phyloP scores from a whole-genome alignment of 2,888 invertebrate species.

The Ormyrus pomaceus region DNA sequence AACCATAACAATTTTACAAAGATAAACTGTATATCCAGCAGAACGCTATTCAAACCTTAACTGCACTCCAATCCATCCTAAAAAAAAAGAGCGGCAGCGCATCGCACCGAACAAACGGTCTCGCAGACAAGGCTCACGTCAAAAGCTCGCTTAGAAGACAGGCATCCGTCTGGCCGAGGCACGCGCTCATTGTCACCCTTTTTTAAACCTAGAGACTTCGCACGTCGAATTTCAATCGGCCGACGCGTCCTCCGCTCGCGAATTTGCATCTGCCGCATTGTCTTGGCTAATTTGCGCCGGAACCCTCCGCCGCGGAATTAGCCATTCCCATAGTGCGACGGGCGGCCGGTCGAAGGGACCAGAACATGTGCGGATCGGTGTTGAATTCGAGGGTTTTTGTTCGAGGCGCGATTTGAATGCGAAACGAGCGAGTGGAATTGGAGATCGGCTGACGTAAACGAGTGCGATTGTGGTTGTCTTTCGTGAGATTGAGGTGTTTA shows the following conservation, averaged over 20 bases:
- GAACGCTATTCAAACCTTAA: too few relatives aligned
- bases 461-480: too few relatives aligned
- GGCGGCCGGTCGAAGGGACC: not conserved
- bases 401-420: too few relatives aligned
- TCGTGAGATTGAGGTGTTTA: too few relatives aligned
- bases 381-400: too few relatives aligned
- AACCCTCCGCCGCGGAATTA: conserved; percentile 58
- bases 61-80: too few relatives aligned
- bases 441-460: too few relatives aligned
- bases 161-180: not conserved
- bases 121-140: conserved; percentile 12
- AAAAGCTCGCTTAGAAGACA: not conserved
- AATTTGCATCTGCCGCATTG: conserved; percentile 75
- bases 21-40: too few relatives aligned
- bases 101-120: not conserved
- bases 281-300: conserved; percentile 73
- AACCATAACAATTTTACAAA: too few relatives aligned
- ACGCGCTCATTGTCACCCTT: conserved; percentile 13
- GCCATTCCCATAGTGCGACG: conserved; percentile 37
- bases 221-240: conserved; percentile 63
- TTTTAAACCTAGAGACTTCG: not conserved
- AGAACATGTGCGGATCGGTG: too few relatives aligned
- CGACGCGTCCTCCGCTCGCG: conserved; percentile 53
- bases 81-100: not conserved
- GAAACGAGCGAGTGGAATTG: too few relatives aligned